phyloP scores from a whole-genome alignment of 2,113 vertebrate species.

The Megaceryle torquata region DNA sequence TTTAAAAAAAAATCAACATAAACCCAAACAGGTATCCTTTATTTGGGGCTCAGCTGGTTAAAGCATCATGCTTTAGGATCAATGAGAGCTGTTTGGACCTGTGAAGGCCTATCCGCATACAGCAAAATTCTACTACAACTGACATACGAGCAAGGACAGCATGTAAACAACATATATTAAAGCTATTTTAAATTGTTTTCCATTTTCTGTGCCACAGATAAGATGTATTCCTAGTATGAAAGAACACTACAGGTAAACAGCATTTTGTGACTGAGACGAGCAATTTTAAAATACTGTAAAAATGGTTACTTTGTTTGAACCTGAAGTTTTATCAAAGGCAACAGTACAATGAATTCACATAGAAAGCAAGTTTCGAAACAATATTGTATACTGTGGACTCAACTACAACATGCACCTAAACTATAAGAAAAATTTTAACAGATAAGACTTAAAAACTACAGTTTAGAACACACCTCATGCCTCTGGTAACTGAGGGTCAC shows the following conservation, averaged over 20 bases:
- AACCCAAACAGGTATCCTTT: not conserved
- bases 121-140: not conserved
- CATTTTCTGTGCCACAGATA: not conserved
- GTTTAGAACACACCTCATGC: not conserved
- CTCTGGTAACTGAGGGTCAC: not conserved
- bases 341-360: not conserved
- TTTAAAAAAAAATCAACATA: slow-evolving; percentile 3
- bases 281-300: not conserved
- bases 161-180: not conserved
- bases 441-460: not conserved
- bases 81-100: not conserved
- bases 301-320: not conserved
- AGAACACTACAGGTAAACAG: not conserved
- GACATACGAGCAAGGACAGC: not conserved
- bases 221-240: not conserved
- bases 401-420: not conserved
- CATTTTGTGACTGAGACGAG: not conserved
- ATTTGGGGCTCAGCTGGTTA: not conserved
- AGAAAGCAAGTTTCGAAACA: not conserved
- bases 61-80: not conserved
- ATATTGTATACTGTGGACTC: not conserved
- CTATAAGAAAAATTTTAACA: not conserved
- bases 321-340: not conserved
- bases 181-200: not conserved
- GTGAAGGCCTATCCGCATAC: not conserved